These are phyloP conservation scores for Talpa occidentalis DNA, from an alignment of 2,113 vertebrate species.

Conservation along the genomic window DNA sequence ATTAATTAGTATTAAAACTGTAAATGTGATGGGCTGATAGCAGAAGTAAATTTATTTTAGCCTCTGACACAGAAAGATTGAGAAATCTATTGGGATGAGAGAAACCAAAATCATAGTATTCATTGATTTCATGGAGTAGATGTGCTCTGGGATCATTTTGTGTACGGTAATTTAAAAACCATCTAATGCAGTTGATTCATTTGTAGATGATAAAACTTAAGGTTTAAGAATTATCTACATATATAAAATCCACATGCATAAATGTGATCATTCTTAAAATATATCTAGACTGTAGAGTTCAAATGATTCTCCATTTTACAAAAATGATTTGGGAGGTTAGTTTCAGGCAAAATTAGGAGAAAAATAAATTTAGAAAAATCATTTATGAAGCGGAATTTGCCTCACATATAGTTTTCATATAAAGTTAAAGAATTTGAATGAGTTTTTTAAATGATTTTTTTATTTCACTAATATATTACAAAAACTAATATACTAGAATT, in stretches of 20 bases:
- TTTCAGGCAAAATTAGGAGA: background rate
- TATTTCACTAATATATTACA: background rate
- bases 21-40: background rate
- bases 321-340: background rate
- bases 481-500: background rate
- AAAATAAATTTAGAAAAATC: background rate
- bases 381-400: background rate
- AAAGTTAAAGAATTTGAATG: background rate
- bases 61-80: background rate
- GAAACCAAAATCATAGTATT: background rate
- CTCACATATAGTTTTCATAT: background rate
- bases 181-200: background rate
- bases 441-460: background rate
- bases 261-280: background rate
- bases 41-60: background rate
- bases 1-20: background rate
- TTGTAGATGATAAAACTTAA: slow-evolving; percentile 37
- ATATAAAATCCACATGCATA: background rate
- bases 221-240: background rate
- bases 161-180: background rate
- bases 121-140: background rate
- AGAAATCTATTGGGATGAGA: background rate
- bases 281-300: background rate
- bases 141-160: background rate
- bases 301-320: too few relatives aligned